phyloP scores from a whole-genome alignment of 2,113 vertebrate species.

The Oreocharis arfaki region DNA sequence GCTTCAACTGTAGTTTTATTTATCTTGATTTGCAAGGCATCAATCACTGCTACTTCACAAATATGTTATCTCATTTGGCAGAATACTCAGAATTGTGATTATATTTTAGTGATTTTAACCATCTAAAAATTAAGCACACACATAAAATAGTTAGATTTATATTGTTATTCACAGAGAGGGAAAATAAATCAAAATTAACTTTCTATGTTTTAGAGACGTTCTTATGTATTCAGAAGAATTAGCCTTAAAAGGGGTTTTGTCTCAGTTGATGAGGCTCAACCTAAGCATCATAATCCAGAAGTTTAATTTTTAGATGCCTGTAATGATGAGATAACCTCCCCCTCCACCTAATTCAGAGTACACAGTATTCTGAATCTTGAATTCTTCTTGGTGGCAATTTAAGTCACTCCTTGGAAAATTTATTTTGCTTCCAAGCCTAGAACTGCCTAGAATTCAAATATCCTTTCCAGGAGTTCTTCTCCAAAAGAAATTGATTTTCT shows the following conservation, averaged over 20 bases:
- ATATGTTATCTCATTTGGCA: neutral
- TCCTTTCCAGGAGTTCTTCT: neutral
- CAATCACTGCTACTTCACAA: neutral
- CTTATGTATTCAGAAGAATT: neutral
- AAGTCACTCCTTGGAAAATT: neutral
- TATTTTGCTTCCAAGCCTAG: neutral
- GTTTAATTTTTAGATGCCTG: neutral
- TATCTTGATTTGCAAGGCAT: neutral
- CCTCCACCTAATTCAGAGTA: neutral
- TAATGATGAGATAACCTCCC: neutral
- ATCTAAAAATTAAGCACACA: neutral
- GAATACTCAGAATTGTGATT: neutral
- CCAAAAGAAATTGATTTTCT: neutral
- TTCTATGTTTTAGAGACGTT: neutral
- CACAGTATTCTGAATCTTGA: neutral
- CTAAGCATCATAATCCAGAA: neutral
- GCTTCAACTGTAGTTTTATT: neutral
- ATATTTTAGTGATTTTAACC: neutral
- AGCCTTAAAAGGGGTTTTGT: neutral
- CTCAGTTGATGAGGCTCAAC: neutral
- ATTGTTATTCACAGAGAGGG: neutral
- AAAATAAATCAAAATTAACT: neutral
- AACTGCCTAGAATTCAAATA: neutral
- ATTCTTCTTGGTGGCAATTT: neutral
- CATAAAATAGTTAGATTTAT: neutral